Evolutionary conservation across 2,797 vertebrate genomes (phyloP).

Genomic region (Chromobotia macracanthus): DNA sequence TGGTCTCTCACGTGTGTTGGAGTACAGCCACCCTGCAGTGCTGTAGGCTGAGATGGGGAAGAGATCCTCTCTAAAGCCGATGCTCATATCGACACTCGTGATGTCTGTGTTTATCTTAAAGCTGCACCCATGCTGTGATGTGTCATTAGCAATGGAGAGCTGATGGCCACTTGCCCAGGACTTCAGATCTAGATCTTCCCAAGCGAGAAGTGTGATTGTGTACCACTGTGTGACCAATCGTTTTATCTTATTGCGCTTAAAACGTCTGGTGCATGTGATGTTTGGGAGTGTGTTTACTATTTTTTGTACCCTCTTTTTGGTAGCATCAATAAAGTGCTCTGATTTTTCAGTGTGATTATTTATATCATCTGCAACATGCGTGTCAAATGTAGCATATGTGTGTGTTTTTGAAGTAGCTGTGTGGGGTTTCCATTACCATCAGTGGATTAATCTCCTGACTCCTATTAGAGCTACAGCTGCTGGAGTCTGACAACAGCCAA

Average conservation of each 20-base stretch:
- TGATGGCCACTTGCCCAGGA: constrained; percentile 35
- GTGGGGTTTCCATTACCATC: constrained; percentile 10
- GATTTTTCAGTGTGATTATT: neutral
- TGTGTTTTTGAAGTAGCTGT: constrained; percentile 11
- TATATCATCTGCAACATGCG: neutral
- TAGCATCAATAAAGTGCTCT: constrained; percentile 9
- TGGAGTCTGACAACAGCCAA: constrained; percentile 15
- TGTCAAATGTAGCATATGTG: neutral
- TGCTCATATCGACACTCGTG: constrained; percentile 15
- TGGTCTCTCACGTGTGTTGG: neutral
- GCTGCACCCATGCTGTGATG: constrained; percentile 26
- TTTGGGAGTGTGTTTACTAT: neutral
- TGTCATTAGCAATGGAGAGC: constrained; percentile 16
- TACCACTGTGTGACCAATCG: neutral
- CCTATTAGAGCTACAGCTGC: constrained; percentile 18
- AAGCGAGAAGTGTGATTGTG: neutral
- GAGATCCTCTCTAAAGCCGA: neutral
- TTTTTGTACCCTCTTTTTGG: constrained; percentile 4
- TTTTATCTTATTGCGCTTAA: constrained; percentile 6
- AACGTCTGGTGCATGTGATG: neutral
- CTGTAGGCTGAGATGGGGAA: constrained; percentile 7
- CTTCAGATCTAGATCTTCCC: constrained; percentile 33
- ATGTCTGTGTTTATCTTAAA: constrained; percentile 38
- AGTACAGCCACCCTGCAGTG: constrained; percentile 20
- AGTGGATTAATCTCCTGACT: constrained; percentile 30